Evolutionary conservation across 2,888 invertebrate species (phyloP), one percentile per base, ranked within the genome.

Genomic region (Mimas tiliae): DNA sequence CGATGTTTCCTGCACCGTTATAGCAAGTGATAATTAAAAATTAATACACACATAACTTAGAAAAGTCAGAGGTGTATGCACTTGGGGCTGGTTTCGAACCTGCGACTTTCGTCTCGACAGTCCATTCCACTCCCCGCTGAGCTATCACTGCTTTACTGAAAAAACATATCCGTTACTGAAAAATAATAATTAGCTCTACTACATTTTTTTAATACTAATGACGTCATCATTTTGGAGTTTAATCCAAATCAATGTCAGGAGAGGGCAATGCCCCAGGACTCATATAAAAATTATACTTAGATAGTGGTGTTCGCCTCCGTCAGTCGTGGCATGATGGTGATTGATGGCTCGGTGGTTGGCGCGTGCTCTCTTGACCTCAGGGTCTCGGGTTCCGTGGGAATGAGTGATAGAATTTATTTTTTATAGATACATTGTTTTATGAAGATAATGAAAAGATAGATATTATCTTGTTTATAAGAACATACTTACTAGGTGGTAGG

Each of bases 341-440:
- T 58, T 58, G 58, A 58, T 58, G 42, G 58, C 58, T 55, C 19
- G 42, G 38, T 58, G 58, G 58, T 52, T 58, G 58, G 58, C 58
- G 58, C 58, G 58, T 58, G 58, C 58, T 58, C 58, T 42, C 58
- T 58, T 58, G 58, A 58, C 58, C 58, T 19, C 58, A n/a, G 1
- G 42, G 58, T 58, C 58, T 38, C 58, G 58, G 42, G 58, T 42
- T 58, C 58, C 38, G 52, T 52, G 52, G 27, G 52, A 52, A 33
- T 11, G 38, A 16, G 16, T 48, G 27, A 6, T 48, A 19, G 16
- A 11, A 19, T 9, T 19, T 27, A 4, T 21, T 9, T 16, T 19
- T 50, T 8, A 19, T 3, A 9, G 50, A 9, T 48, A n/a, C 6
- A 50, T 50, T 50, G 50, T 50, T 50, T 50, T 19, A 14, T 14